A percentile compares a stretch with the other conserved stretches of the same genome.
phyloP scores from a whole-genome alignment of 2,113 vertebrate species.

The Crotalus horridus region DNA sequence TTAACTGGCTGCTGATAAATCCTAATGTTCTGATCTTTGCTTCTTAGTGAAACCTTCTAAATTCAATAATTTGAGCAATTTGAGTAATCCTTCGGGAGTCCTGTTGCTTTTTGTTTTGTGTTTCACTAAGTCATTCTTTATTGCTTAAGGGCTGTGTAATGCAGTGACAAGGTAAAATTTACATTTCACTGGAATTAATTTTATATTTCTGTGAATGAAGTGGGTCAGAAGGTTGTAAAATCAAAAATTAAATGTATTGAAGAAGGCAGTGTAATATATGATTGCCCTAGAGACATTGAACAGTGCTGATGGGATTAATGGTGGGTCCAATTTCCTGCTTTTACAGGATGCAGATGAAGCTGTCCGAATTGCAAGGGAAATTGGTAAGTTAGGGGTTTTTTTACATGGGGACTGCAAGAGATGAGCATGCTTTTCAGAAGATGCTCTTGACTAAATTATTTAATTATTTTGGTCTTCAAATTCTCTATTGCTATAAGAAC shows the following conservation, averaged over 20 bases:
- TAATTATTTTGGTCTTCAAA: constrained; percentile 64
- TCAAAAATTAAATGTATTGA: constrained; percentile 81
- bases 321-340: constrained; percentile 77
- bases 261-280: constrained; percentile 81
- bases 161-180: constrained; percentile 75
- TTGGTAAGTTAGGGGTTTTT: constrained; percentile 79
- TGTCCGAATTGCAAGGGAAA: constrained; percentile 91
- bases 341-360: constrained; percentile 92
- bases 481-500: constrained; percentile 59
- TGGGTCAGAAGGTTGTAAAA: constrained; percentile 82
- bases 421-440: constrained; percentile 74
- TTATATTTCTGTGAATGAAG: constrained; percentile 80
- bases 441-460: constrained; percentile 74
- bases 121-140: constrained; percentile 60
- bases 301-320: constrained; percentile 79
- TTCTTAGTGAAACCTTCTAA: constrained; percentile 76
- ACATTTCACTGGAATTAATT: constrained; percentile 83
- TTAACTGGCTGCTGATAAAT: constrained; percentile 58
- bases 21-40: constrained; percentile 72
- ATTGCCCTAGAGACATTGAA: constrained; percentile 77
- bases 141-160: constrained; percentile 69
- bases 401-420: constrained; percentile 75
- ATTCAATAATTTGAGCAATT: constrained; percentile 72
- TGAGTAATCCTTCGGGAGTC: constrained; percentile 68
- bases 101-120: constrained; percentile 58